Base-by-base conservation (phyloP, 2,888 invertebrate genomes). In the Dascillus cervinus region DNA sequence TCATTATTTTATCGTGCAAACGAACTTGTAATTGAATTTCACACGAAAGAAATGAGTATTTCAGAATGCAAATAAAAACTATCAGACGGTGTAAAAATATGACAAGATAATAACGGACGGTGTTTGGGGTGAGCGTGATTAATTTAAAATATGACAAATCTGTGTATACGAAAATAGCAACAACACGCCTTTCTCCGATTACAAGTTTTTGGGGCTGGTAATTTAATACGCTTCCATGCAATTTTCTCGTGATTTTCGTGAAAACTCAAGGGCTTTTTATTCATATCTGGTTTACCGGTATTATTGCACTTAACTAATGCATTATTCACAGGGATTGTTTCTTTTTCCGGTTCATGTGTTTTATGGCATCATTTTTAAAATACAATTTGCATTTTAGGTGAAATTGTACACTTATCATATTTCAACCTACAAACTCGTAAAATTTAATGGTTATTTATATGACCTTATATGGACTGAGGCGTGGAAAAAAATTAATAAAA, bases 361-460 rank as follows among this genome's bases (percentile, higher is more conserved):
- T 51, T 46, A 50, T 46, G 43, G 53, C 39, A 48, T 41, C 49
- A 52, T 50, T 53, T 54, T 50, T 44, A 50, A 51, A 47, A 44
- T 37, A 38, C 42, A 48, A 53, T 54, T 51, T 53, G 49, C 54
- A 53, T 54, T 45, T 44, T n/a, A n/a, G n/a, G n/a, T n/a, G n/a
- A n/a, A n/a, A n/a, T n/a, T n/a, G n/a, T n/a, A n/a, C n/a, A n/a
- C n/a, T n/a, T n/a, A n/a, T n/a, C n/a, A n/a, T n/a, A n/a, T n/a
- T n/a, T n/a, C n/a, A n/a, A n/a, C n/a, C n/a, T n/a, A n/a, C n/a
- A n/a, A n/a, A n/a, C n/a, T n/a, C n/a, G n/a, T n/a, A n/a, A n/a
- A n/a, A n/a, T n/a, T n/a, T n/a, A n/a, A n/a, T n/a, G n/a, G n/a
- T n/a, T n/a, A n/a, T n/a, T n/a, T n/a, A n/a, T n/a, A n/a, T n/a